Evolutionary conservation across 2,888 invertebrate genomes (phyloP).

Genomic region (Dioctria rufipes): DNA sequence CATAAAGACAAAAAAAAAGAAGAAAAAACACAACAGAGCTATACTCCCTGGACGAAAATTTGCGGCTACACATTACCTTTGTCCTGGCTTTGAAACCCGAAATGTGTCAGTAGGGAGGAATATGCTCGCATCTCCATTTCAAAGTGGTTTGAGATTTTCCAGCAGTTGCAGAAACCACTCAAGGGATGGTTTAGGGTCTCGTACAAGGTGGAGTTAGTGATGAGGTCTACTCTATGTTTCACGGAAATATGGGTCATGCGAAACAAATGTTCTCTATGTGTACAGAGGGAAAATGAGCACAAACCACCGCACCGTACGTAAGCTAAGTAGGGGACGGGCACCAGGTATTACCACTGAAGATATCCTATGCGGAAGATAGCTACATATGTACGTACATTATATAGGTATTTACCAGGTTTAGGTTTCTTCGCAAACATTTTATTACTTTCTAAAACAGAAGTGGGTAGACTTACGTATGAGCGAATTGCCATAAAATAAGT

Average conservation of each 20-base stretch:
- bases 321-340: neutral
- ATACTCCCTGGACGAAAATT: slow-evolving; percentile 47
- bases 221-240: slow-evolving; percentile 12
- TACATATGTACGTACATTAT: too few relatives aligned
- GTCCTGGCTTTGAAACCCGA: slow-evolving; percentile 47
- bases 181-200: slow-evolving; percentile 46
- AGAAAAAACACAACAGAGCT: slow-evolving; percentile 21
- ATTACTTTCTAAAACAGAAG: slow-evolving; percentile 42
- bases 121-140: slow-evolving; percentile 49
- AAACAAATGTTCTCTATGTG: slow-evolving; percentile 39
- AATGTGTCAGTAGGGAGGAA: slow-evolving; percentile 51
- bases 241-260: slow-evolving; percentile 50
- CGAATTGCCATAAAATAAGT: slow-evolving; percentile 15
- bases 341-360: neutral
- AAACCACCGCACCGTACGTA: neutral
- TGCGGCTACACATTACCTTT: slow-evolving; percentile 51
- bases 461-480: slow-evolving; percentile 8
- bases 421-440: slow-evolving; percentile 41
- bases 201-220: slow-evolving; percentile 10
- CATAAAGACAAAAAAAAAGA: neutral
- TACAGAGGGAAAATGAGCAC: slow-evolving; percentile 36
- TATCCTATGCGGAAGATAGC: neutral
- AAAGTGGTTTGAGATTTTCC: slow-evolving; percentile 52
- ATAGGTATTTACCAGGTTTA: slow-evolving; percentile 13
- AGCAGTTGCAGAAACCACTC: slow-evolving; percentile 38